A percentile compares a stretch with the other conserved stretches of the same genome.
phyloP scores from a whole-genome alignment of 2,113 vertebrate species.

The Xenopus tropicalis region UCB_Xtro_10.0 CM004447.2:17456501-17457000 shows the following conservation, averaged over 20 bases:
- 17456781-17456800: constrained; percentile 57
- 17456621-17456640: too few relatives aligned
- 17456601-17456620: too few relatives aligned
- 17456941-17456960: constrained; percentile 54
- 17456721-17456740: constrained; percentile 53
- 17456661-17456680: too few relatives aligned
- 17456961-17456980: constrained; percentile 58
- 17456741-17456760: constrained; percentile 48
- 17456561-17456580: too few relatives aligned
- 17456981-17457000: constrained; percentile 53
- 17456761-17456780: constrained; percentile 49
- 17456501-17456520: too few relatives aligned
- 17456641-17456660: too few relatives aligned
- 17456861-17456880: constrained; percentile 51
- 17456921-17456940: constrained; percentile 54
- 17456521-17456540: too few relatives aligned
- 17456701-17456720: constrained; percentile 24
- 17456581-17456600: too few relatives aligned
- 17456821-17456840: constrained; percentile 53
- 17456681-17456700: too few relatives aligned
- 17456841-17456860: constrained; percentile 48
- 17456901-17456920: constrained; percentile 53
- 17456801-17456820: constrained; percentile 54
- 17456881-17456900: constrained; percentile 53
- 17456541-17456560: too few relatives aligned